Conservation (phyloP, 2,113 vertebrate species). For the Sphaerodactylus townsendi region DNA sequence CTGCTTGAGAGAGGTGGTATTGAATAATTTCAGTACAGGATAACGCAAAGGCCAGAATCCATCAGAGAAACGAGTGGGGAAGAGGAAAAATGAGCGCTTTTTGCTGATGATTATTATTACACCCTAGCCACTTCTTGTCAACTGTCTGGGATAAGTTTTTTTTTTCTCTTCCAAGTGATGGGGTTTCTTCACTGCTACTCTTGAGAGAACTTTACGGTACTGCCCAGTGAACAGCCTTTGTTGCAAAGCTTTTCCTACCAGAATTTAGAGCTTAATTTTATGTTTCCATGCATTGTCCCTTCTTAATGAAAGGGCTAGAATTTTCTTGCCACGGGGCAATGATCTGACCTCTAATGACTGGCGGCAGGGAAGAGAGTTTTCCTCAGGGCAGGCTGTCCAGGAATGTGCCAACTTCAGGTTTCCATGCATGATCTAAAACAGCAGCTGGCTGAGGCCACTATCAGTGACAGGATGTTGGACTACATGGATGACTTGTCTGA, state of each 20-base stretch:
- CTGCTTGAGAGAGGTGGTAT: neutral
- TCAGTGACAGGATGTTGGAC: constrained; percentile 21
- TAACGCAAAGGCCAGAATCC: neutral
- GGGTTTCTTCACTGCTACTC: constrained; percentile 18
- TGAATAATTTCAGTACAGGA: neutral
- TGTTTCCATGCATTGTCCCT: constrained; percentile 45
- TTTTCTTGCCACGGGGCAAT: constrained; percentile 36
- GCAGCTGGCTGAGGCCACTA: neutral
- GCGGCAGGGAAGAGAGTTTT: constrained; percentile 29
- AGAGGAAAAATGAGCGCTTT: neutral
- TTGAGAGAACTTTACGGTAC: constrained; percentile 7
- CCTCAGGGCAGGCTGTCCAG: neutral
- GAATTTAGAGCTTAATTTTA: constrained; percentile 48
- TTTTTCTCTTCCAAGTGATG: constrained; percentile 56
- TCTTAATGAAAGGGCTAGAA: constrained; percentile 57
- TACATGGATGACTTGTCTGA: neutral
- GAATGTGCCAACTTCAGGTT: neutral
- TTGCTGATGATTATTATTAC: constrained; percentile 39
- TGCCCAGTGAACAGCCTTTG: constrained; percentile 11
- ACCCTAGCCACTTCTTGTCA: constrained; percentile 46
- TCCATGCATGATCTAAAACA: neutral
- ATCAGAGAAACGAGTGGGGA: neutral
- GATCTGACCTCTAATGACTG: constrained; percentile 39
- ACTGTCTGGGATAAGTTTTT: constrained; percentile 62
- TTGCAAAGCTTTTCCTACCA: constrained; percentile 52